Base-by-base conservation (phyloP, 2,797 vertebrate genomes). In the Telmatherina bonti region DNA sequence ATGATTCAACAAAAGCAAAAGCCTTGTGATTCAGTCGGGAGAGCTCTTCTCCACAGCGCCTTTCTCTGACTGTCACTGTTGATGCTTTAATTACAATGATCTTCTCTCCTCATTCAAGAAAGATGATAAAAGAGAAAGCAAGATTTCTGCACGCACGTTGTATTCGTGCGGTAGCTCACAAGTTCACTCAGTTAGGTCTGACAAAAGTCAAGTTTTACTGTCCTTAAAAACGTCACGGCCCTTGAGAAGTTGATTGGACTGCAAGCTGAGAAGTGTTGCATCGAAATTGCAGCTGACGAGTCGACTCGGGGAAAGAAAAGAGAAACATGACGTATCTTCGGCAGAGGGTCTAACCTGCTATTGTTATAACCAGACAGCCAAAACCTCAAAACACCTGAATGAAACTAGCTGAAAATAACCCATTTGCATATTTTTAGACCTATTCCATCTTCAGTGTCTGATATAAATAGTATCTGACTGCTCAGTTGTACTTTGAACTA, bases 361-460 rank as follows among this genome's bases (percentile, higher is more conserved):
- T 72, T 85, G 75, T 79, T 79, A 13, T 16, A 69, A 45, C 63
- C 74, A 84, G 78, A 80, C 78, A 77, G 75, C 49, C 9, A 24
- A 24, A 63, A 36, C 30, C 82, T 81, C 64, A 58, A 81, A 86
- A 78, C 20, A 61, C 54, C 79, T 89, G 85, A 91, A 90, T 91
- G 84, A 82, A 90, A 81, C 52, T 11, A 43, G 47, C 84, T 88
- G 65, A 86, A 92, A 91, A 91, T 91, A 92, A 83, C 22, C 56
- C 31, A 68, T 86, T 85, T 85, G 67, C 82, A 86, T 91, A 93
- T 91, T 90, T 92, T 87, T 90, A 89, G 85, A 79, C 67, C 70
- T 54, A 63, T 64, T 49, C 86, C 69, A 53, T 80, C 78, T 51
- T 76, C 67, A 24, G 30, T 33, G 57, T 78, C 68, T 76, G 74